phyloP scores from a whole-genome alignment of 2,888 invertebrate species.

The Platynereis dumerilii region DNA sequence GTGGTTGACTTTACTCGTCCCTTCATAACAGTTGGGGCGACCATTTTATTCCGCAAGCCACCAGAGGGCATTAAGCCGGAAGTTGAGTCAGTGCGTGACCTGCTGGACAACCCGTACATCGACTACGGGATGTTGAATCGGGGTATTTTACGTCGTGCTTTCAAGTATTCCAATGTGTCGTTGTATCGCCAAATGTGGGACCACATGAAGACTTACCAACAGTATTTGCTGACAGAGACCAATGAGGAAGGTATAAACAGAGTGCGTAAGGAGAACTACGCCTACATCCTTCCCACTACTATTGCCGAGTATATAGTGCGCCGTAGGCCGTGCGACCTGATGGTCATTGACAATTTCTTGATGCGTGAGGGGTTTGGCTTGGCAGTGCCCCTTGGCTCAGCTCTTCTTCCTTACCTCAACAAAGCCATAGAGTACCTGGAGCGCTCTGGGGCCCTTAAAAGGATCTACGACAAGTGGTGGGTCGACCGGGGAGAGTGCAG shows the following conservation, averaged over 20 bases:
- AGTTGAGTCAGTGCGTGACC: conserved; percentile 26
- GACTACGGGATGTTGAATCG: conserved; percentile 34
- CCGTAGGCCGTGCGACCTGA: conserved; percentile 35
- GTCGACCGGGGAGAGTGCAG: conserved; percentile 27
- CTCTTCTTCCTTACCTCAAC: conserved; percentile 31
- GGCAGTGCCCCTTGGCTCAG: conserved; percentile 34
- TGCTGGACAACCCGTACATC: conserved; percentile 27
- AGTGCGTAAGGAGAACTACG: conserved; percentile 32
- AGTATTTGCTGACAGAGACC: conserved; percentile 30
- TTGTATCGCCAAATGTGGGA: conserved; percentile 29
- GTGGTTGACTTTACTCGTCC: conserved; percentile 35
- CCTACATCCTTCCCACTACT: conserved; percentile 36
- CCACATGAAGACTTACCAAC: conserved; percentile 25
- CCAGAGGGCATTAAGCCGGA: conserved; percentile 19
- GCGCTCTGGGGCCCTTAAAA: conserved; percentile 29
- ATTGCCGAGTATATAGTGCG: conserved; percentile 36
- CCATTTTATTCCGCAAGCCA: conserved; percentile 30
- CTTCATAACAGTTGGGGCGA: conserved; percentile 34
- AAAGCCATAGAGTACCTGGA: conserved; percentile 25
- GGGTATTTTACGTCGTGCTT: conserved; percentile 33
- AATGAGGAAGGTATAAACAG: conserved; percentile 37
- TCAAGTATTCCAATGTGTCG: conserved; percentile 31
- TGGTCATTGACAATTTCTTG: conserved; percentile 32
- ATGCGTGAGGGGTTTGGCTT: conserved; percentile 33
- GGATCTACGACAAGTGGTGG: conserved; percentile 35